A percentile compares a stretch with the other conserved stretches of the same genome.
phyloP scores from a whole-genome alignment of 2,113 vertebrate species.

The Asarcornis scutulata region DNA sequence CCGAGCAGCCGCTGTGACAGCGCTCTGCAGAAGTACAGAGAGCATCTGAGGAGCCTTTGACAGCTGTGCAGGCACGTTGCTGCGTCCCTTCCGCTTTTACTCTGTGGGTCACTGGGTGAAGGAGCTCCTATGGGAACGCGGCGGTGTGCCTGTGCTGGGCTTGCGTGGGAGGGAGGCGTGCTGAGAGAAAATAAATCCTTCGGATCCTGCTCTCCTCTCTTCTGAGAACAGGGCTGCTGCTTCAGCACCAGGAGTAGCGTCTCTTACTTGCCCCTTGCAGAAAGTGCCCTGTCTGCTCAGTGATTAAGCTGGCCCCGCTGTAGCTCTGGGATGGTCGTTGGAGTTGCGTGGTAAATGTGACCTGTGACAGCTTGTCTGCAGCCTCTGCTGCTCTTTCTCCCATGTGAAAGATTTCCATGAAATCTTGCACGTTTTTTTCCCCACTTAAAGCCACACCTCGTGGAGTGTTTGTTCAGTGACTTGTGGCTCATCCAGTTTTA shows the following conservation, averaged over 20 bases:
- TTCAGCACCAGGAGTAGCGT: background rate
- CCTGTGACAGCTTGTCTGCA: background rate
- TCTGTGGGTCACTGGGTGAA: background rate
- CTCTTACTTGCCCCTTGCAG: background rate
- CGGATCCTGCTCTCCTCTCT: background rate
- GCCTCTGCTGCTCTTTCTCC: background rate
- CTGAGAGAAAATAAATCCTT: background rate
- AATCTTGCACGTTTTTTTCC: background rate
- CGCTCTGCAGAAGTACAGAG: accelerated
- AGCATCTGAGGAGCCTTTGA: accelerated
- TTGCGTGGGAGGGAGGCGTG: background rate
- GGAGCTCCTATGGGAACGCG: background rate
- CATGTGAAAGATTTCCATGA: background rate
- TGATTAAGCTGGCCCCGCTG: background rate
- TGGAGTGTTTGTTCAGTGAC: background rate
- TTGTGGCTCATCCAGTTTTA: background rate
- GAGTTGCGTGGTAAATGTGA: background rate
- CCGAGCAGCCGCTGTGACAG: background rate
- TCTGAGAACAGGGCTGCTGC: background rate
- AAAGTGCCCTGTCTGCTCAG: accelerated
- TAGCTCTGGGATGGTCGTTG: accelerated
- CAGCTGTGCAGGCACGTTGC: background rate
- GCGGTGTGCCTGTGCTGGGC: background rate
- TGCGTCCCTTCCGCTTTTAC: background rate
- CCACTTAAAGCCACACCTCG: background rate